Conservation (phyloP, 2,888 invertebrate species). For the Cephus pulcher region DNA sequence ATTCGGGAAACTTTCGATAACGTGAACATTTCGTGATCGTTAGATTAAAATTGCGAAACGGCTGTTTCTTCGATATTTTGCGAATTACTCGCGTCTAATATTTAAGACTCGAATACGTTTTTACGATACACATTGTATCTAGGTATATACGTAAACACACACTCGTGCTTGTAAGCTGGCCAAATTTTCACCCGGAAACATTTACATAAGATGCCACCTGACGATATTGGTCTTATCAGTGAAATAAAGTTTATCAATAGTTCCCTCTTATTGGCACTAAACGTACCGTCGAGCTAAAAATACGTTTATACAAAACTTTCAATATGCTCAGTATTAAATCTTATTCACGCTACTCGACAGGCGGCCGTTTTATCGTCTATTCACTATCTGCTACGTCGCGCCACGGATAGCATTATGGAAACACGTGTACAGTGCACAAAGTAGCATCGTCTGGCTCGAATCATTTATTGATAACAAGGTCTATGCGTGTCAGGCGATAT, state of each 20-base stretch:
- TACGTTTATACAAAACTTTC: too few species aligned
- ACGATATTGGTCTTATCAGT: not conserved
- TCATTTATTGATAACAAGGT: not conserved
- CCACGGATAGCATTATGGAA: not conserved
- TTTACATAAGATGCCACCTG: not conserved
- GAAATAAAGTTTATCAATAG: not conserved
- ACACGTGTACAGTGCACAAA: not conserved
- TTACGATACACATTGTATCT: not conserved
- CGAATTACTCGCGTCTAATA: too few species aligned
- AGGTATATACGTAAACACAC: not conserved
- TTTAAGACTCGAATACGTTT: not conserved
- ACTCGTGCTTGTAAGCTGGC: too few species aligned
- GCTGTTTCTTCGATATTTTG: not conserved
- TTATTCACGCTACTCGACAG: too few species aligned
- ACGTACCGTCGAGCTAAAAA: too few species aligned
- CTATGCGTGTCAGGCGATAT: not conserved
- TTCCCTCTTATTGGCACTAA: not conserved
- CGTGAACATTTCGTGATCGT: not conserved
- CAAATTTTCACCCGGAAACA: not conserved
- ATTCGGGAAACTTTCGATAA: not conserved
- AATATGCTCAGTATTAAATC: too few species aligned
- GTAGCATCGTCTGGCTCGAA: not conserved
- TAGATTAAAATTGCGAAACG: not conserved
- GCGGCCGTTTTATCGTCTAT: too few species aligned
- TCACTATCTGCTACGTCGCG: not conserved